Evolutionary conservation across 1,140 invertebrate genomes (phyloP), one percentile per base, ranked within the genome.

Genomic region (Drosophila obscura): DNA sequence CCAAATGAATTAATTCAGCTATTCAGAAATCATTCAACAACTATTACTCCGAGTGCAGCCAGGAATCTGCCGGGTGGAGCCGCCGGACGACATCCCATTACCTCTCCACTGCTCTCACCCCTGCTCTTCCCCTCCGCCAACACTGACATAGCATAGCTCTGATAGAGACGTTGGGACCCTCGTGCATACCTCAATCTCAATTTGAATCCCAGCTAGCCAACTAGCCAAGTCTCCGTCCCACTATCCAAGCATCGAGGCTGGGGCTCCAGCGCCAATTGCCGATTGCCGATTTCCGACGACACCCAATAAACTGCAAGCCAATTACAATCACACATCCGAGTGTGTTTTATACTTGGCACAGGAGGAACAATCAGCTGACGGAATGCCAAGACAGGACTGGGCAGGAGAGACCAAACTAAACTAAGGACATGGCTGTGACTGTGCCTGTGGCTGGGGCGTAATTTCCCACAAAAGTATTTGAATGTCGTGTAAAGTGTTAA

Each of bases 401-500:
- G 72, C 9, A 11, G 35, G 35, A 76, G 72, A 78, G 66, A 73
- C 65, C 66, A 66, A 65, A 74, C 75, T 64, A 64, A 71, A 65
- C 43, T 43, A 60, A 31, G 31, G 52, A 35, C 26, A 26, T 48
- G 45, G 26, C 58, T 11, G 22, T 41, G 39, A 11, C 39, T 22
- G 39, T n/a, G 9, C 53, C 62, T 35, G 64, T 44, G 52, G 45
- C 26, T 51, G 43, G 61, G 13, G 19, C 72, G 75, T 76, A 88
- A 87, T 87, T 87, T 87, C 83, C 84, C 84, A 89, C 64, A 79
- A 83, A 87, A 87, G 75, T 87, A 87, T 87, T 87, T 83, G 83
- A 89, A 88, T 87, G 83, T 87, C 83, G 83, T 87, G 83, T 87
- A 87, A 87, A 87, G 83, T 87, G 83, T 88, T 88, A 87, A 87